These are phyloP conservation scores for Protodeltote pygarga DNA, from an alignment of 2,888 invertebrate species.

Conservation along the genomic window DNA sequence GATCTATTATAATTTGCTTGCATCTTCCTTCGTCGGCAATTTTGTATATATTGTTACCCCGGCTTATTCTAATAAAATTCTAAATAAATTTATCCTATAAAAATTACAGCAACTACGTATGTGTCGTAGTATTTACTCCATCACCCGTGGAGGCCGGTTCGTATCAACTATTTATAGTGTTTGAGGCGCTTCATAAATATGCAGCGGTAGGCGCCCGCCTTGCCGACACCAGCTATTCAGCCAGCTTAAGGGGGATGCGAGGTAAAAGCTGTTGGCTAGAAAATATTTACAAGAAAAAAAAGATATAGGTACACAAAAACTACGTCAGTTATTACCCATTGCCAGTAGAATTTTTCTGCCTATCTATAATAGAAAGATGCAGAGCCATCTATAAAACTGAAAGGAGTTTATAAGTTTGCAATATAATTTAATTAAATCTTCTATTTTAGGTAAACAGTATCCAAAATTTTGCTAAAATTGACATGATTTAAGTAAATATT, in stretches of 20 bases:
- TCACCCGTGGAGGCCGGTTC: conserved; percentile 77
- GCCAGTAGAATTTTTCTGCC: no score
- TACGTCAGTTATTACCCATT: no score
- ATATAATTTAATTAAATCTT: no score
- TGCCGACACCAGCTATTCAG: conserved; percentile 86
- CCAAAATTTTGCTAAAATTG: no score
- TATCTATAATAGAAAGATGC: no score
- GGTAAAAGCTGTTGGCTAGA: conserved; percentile 42
- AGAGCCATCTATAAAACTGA: no score
- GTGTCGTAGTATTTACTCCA: conserved; percentile 83
- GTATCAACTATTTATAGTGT: conserved; percentile 87
- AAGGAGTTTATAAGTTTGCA: no score
- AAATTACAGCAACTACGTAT: conserved; percentile 62
- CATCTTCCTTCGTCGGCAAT: no score
- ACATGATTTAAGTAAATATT: no score
- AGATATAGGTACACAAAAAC: background rate
- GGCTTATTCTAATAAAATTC: background rate
- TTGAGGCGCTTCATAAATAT: conserved; percentile 87
- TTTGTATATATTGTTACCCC: no score
- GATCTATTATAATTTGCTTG: no score
- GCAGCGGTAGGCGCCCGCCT: conserved; percentile 86
- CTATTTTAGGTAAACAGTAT: no score
- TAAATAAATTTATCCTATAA: conserved; percentile 26
- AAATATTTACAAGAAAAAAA: background rate
- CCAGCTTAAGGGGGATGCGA: conserved; percentile 50